Conservation (phyloP, 2,888 invertebrate genomes). For the Amphipoea oculea region DNA sequence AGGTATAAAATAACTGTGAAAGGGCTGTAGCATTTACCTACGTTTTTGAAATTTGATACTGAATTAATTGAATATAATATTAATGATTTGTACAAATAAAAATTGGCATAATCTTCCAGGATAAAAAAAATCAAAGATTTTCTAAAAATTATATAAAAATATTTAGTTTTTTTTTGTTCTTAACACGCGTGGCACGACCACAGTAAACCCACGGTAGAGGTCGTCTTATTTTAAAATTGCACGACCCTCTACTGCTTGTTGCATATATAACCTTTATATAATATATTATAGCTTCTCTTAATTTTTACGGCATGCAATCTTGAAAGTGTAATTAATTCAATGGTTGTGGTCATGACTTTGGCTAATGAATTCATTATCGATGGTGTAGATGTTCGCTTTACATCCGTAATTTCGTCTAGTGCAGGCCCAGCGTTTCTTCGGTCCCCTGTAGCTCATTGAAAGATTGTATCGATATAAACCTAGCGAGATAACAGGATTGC, state of each 20-base stretch:
- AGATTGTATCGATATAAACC: slow-evolving; percentile 53
- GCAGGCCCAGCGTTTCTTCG: slow-evolving; percentile 44
- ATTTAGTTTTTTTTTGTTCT: too few species aligned
- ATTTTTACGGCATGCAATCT: neutral
- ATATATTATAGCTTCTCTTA: neutral
- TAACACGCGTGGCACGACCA: too few species aligned
- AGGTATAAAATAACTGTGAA: too few species aligned
- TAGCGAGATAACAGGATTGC: slow-evolving; percentile 55
- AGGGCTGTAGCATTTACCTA: neutral
- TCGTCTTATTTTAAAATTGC: too few species aligned
- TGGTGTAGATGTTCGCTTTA: slow-evolving; percentile 18
- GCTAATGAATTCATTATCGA: neutral
- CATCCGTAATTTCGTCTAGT: slow-evolving; percentile 36
- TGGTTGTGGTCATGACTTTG: slow-evolving; percentile 1
- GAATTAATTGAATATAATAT: neutral
- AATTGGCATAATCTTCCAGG: too few species aligned
- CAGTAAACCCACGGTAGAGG: too few species aligned
- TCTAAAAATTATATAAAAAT: neutral
- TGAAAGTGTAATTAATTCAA: neutral
- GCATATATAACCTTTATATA: neutral
- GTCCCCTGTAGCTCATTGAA: slow-evolving; percentile 16
- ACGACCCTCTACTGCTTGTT: too few species aligned
- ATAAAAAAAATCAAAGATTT: neutral
- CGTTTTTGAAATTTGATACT: neutral
- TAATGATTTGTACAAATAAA: neutral